phyloP scores from a whole-genome alignment of 2,797 vertebrate genomes.

The Hyperoplus immaculatus region DNA sequence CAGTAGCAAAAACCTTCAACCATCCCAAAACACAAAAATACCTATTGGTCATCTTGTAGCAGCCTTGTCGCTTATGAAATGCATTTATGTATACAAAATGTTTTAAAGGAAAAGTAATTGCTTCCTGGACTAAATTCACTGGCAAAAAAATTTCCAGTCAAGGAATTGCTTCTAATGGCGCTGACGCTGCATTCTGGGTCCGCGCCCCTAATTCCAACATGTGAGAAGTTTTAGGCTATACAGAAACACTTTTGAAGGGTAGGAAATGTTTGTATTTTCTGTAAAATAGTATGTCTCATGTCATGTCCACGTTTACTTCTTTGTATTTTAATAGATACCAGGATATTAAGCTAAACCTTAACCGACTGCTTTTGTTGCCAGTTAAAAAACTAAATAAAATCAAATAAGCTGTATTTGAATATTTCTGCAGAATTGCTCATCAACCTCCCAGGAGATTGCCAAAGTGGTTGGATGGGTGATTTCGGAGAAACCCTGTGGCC shows the following conservation, averaged over 20 bases:
- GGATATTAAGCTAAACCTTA: background rate
- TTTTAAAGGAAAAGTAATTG: constrained; percentile 5
- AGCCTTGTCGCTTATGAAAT: background rate
- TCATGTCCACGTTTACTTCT: background rate
- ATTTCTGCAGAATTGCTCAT: no score
- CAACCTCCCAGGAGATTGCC: background rate
- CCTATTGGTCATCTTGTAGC: background rate
- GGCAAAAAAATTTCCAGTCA: background rate
- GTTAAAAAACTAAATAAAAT: constrained; percentile 4
- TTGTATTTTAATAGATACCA: background rate
- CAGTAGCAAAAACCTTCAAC: background rate
- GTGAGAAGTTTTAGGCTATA: constrained; percentile 2
- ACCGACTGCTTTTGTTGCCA: background rate
- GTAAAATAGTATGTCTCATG: constrained; percentile 1
- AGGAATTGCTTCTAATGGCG: background rate
- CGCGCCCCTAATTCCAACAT: background rate
- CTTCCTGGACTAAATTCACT: background rate
- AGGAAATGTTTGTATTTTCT: constrained; percentile 12
- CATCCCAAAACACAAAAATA: background rate
- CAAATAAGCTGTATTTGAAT: background rate
- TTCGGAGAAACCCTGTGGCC: background rate
- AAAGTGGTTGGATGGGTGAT: background rate
- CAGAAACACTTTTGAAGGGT: constrained; percentile 1
- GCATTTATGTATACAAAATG: background rate
- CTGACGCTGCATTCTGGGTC: background rate